These are phyloP conservation scores for Pseudomyrmex flavicornis DNA, from an alignment of 1,140 invertebrate species.

Conservation along the genomic window DNA sequence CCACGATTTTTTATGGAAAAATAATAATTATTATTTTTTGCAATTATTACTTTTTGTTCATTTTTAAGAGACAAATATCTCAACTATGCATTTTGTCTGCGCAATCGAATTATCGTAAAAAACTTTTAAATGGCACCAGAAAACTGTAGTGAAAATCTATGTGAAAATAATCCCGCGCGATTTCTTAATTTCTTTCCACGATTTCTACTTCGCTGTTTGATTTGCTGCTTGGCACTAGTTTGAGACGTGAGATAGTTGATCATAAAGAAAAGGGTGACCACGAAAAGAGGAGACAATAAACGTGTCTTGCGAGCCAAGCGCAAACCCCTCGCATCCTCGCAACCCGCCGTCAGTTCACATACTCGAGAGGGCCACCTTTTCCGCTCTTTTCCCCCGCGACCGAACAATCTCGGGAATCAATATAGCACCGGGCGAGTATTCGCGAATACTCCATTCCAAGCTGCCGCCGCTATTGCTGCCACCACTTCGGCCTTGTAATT, in stretches of 20 bases:
- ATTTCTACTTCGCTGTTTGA: constrained; percentile 17
- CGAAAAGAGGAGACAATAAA: constrained; percentile 77
- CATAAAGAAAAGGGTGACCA: constrained; percentile 70
- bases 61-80: not conserved
- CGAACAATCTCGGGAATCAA: constrained; percentile 71
- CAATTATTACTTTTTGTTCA: not conserved
- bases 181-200: constrained; percentile 41
- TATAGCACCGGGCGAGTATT: constrained; percentile 74
- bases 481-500: constrained; percentile 75
- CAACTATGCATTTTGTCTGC: not conserved
- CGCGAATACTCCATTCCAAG: constrained; percentile 72
- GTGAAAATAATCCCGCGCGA: constrained; percentile 22
- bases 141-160: not conserved
- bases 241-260: constrained; percentile 65
- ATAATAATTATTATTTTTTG: not conserved
- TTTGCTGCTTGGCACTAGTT: constrained; percentile 49
- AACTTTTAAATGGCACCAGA: not conserved
- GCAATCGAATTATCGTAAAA: not conserved
- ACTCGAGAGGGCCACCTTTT: constrained; percentile 54
- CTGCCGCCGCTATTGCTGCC: constrained; percentile 68
- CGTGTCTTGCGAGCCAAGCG: constrained; percentile 79
- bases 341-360: constrained; percentile 45
- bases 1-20: not conserved
- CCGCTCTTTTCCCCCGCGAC: constrained; percentile 40
- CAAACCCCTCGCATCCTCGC: constrained; percentile 37